These are phyloP conservation scores for Vespertilio murinus DNA, from an alignment of 2,797 vertebrate genomes.

Conservation along the genomic window DNA sequence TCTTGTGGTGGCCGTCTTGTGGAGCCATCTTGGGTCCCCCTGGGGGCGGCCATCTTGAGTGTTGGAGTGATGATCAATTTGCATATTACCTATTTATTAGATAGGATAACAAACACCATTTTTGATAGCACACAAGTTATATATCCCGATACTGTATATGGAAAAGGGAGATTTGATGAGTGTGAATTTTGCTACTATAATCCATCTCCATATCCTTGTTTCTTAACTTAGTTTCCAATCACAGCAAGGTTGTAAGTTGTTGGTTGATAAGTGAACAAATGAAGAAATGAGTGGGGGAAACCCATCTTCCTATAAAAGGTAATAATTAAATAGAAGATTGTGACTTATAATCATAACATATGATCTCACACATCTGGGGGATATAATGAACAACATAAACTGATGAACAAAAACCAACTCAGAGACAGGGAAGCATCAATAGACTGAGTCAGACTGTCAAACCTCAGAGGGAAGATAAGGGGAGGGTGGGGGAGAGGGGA, in stretches of 20 bases:
- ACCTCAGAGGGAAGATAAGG: too few relatives aligned
- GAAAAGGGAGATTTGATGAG: neutral
- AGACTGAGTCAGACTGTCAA: too few relatives aligned
- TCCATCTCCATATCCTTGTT: neutral
- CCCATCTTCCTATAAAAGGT: neutral
- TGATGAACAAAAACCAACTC: too few relatives aligned
- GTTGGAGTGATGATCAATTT: too few relatives aligned
- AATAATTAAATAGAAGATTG: neutral
- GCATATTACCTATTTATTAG: too few relatives aligned
- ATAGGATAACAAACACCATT: neutral
- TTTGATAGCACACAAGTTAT: neutral
- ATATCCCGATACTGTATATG: neutral
- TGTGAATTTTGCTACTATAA: neutral
- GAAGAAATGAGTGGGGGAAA: neutral
- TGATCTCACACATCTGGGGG: too few relatives aligned
- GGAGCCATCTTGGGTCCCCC: too few relatives aligned
- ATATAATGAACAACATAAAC: too few relatives aligned
- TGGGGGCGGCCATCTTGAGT: too few relatives aligned
- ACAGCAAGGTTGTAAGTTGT: neutral
- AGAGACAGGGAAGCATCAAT: too few relatives aligned
- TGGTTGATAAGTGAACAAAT: neutral
- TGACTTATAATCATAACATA: neutral
- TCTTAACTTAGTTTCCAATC: neutral
- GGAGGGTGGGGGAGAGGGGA: too few relatives aligned
- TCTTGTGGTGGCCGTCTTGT: too few relatives aligned